phyloP scores from a whole-genome alignment of 2,888 invertebrate genomes.

The Incurvaria masculella region DNA sequence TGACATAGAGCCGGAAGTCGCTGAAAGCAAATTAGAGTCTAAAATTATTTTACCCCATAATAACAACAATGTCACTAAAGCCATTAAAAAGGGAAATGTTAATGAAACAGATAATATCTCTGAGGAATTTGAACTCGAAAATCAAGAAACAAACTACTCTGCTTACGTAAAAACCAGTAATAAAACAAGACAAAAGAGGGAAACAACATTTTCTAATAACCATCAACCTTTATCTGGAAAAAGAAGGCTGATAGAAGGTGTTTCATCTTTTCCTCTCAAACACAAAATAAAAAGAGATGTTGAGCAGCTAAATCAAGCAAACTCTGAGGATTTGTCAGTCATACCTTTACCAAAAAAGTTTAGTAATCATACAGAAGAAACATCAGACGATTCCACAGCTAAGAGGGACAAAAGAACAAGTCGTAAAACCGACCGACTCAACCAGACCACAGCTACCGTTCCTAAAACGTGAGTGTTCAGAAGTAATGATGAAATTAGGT shows the following conservation, averaged over 20 bases:
- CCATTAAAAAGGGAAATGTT: constrained; percentile 28
- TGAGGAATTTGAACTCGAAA: background rate
- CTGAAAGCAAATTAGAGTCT: constrained; percentile 22
- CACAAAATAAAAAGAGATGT: background rate
- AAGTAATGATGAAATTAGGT: too few relatives aligned
- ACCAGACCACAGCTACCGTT: constrained; percentile 48
- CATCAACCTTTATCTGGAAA: background rate
- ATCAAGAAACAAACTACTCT: background rate
- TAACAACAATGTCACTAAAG: constrained; percentile 12
- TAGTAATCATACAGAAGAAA: constrained; percentile 41
- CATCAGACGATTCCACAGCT: constrained; percentile 29
- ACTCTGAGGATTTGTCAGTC: constrained; percentile 19
- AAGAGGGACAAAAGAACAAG: constrained; percentile 49
- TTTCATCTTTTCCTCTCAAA: background rate
- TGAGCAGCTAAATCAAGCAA: constrained; percentile 25
- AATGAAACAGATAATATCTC: constrained; percentile 17
- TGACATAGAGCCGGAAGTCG: constrained; percentile 28
- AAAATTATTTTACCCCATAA: too few relatives aligned
- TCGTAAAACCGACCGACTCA: constrained; percentile 47
- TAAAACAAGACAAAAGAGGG: background rate
- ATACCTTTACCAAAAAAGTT: constrained; percentile 37
- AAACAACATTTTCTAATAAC: background rate
- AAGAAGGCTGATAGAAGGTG: background rate
- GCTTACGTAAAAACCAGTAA: background rate
- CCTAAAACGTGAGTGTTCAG: constrained; percentile 44